Conservation (phyloP, 92 coral and sea anemone genomes). For the Pocillopora meandrina region DNA sequence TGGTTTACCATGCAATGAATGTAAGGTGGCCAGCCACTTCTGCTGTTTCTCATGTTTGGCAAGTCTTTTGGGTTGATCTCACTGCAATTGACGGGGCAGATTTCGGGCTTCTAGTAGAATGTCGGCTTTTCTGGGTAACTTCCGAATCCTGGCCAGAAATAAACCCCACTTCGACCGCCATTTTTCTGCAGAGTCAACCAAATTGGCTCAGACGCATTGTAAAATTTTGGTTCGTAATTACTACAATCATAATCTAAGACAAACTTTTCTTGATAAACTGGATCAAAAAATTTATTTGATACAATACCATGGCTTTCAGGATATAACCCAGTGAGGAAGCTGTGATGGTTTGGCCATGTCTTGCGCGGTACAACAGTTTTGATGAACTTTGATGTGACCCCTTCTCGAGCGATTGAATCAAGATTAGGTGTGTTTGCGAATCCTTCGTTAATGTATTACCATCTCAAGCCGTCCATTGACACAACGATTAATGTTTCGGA, state of each 20-base stretch:
- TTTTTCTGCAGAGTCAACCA: slow-evolving; percentile 86
- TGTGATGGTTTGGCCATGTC: slow-evolving; percentile 94
- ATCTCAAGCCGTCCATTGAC: slow-evolving; percentile 88
- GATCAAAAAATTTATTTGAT: slow-evolving; percentile 85
- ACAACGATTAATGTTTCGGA: slow-evolving; percentile 63
- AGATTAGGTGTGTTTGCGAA: slow-evolving; percentile 68
- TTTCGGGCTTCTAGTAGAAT: slow-evolving; percentile 59
- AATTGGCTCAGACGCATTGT: slow-evolving; percentile 81
- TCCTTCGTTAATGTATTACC: slow-evolving; percentile 70
- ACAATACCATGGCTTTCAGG: slow-evolving; percentile 92
- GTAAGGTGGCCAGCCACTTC: slow-evolving; percentile 71
- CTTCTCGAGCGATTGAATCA: slow-evolving; percentile 62
- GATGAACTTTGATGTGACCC: slow-evolving; percentile 75
- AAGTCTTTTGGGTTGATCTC: slow-evolving; percentile 46
- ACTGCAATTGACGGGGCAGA: slow-evolving; percentile 63
- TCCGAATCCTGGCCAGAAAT: slow-evolving; percentile 90
- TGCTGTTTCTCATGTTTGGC: slow-evolving; percentile 45
- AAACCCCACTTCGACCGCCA: slow-evolving; percentile 83
- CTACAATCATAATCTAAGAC: slow-evolving; percentile 74
- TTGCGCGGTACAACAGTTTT: slow-evolving; percentile 75
- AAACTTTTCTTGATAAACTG: slow-evolving; percentile 72
- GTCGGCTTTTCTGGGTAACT: slow-evolving; percentile 77
- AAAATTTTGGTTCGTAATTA: slow-evolving; percentile 88
- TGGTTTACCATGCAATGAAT: slow-evolving; percentile 70
- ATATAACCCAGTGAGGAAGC: slow-evolving; percentile 83